phyloP scores from a whole-genome alignment of 2,113 vertebrate species.

The Mus spicilegus region DNA sequence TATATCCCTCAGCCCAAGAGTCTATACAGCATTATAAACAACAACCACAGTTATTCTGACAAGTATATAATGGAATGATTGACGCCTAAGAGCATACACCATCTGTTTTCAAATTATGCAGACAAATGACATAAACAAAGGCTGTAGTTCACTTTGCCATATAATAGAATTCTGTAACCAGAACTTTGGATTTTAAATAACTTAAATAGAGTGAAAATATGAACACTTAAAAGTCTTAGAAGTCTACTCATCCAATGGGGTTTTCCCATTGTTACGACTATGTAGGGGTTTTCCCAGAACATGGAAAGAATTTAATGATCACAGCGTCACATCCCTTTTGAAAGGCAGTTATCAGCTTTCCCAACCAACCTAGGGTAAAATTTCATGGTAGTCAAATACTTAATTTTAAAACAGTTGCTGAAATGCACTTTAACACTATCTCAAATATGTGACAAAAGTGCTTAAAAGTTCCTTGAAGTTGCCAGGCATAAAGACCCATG shows the following conservation, averaged over 20 bases:
- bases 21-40: neutral
- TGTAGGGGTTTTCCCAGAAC: constrained; percentile 30
- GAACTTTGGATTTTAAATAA: constrained; percentile 33
- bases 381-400: constrained; percentile 19
- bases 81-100: neutral
- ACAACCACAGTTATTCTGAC: constrained; percentile 17
- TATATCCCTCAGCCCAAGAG: neutral
- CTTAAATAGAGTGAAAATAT: constrained; percentile 48
- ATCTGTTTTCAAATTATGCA: constrained; percentile 33
- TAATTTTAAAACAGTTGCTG: constrained; percentile 65
- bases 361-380: neutral
- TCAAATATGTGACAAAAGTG: constrained; percentile 12
- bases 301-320: constrained; percentile 21
- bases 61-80: constrained; percentile 29
- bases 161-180: constrained; percentile 20
- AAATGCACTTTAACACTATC: constrained; percentile 44
- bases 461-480: constrained; percentile 37
- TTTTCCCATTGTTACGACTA: neutral
- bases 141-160: constrained; percentile 62
- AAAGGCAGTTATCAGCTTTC: constrained; percentile 57
- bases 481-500: neutral
- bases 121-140: neutral
- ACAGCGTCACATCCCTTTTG: constrained; percentile 15
- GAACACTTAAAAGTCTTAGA: neutral
- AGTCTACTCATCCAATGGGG: constrained; percentile 15